A percentile compares a stretch with the other conserved stretches of the same genome.
Conservation (phyloP, 1,140 invertebrate genomes). For the Trichoplusia ni region DNA sequence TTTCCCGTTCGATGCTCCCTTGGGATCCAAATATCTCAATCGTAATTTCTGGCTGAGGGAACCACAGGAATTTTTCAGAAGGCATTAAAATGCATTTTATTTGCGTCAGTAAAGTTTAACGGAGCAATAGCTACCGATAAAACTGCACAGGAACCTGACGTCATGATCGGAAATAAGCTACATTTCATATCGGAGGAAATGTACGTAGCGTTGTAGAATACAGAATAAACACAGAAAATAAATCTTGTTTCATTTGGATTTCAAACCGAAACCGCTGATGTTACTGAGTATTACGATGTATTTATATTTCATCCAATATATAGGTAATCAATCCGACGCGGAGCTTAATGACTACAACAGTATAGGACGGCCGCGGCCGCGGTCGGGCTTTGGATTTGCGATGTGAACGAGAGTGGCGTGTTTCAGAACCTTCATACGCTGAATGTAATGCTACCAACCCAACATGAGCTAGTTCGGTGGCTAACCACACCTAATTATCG, state of each 20-base stretch:
- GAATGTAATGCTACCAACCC: constrained; percentile 5
- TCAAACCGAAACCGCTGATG: too few species aligned
- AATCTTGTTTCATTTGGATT: too few species aligned
- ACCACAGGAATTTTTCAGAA: background rate
- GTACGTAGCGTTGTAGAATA: too few species aligned
- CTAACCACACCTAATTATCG: constrained; percentile 22
- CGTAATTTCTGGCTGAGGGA: too few species aligned
- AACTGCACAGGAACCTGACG: background rate
- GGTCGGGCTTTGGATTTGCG: too few species aligned
- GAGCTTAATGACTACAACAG: too few species aligned
- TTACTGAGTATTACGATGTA: too few species aligned
- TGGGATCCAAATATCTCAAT: background rate
- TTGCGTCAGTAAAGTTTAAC: background rate
- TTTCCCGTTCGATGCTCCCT: background rate
- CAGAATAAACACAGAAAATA: too few species aligned
- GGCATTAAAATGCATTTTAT: background rate
- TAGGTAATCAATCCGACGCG: too few species aligned
- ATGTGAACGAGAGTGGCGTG: background rate
- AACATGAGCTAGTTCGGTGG: background rate
- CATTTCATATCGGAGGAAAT: too few species aligned
- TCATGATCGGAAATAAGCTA: background rate
- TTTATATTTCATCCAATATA: too few species aligned
- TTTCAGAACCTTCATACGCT: background rate
- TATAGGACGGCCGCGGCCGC: too few species aligned
- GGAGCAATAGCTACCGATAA: background rate